A percentile compares a stretch with the other conserved stretches of the same genome.
Conservation (phyloP, 2,888 invertebrate species). For the Halocaridina rubra region DNA sequence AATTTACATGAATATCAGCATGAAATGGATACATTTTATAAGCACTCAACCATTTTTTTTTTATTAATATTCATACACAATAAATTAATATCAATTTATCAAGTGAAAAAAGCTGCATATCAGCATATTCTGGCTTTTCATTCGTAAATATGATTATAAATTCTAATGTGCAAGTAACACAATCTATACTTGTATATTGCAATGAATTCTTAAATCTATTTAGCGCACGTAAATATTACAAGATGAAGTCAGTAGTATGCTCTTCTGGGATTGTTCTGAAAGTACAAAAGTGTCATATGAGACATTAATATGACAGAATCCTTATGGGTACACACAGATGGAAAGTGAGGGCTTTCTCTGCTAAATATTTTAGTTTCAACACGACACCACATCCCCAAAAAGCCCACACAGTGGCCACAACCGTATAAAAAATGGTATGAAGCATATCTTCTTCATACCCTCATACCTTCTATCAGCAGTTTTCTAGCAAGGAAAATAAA, state of each 20-base stretch:
- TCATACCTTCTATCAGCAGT: no score
- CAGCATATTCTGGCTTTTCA: no score
- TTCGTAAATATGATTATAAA: no score
- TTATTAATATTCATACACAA: no score
- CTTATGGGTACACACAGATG: neutral
- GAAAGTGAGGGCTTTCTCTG: neutral
- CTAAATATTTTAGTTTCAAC: neutral
- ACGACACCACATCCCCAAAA: neutral
- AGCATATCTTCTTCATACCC: no score
- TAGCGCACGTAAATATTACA: no score
- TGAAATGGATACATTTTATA: no score
- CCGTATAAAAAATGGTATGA: conserved; percentile 3
- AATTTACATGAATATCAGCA: no score
- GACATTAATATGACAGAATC: conserved; percentile 11
- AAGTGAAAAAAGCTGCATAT: neutral
- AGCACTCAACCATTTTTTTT: no score
- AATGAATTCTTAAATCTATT: no score
- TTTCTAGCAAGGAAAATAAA: no score
- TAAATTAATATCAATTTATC: neutral
- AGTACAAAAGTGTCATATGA: conserved; percentile 68
- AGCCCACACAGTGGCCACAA: neutral
- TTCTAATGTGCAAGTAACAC: neutral
- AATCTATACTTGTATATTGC: no score
- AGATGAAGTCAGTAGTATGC: conserved; percentile 85
- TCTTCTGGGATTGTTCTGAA: conserved; percentile 87